These are phyloP conservation scores for Hirtodrosophila trivittata DNA, from an alignment of 2,888 invertebrate species.

Conservation along the genomic window DNA sequence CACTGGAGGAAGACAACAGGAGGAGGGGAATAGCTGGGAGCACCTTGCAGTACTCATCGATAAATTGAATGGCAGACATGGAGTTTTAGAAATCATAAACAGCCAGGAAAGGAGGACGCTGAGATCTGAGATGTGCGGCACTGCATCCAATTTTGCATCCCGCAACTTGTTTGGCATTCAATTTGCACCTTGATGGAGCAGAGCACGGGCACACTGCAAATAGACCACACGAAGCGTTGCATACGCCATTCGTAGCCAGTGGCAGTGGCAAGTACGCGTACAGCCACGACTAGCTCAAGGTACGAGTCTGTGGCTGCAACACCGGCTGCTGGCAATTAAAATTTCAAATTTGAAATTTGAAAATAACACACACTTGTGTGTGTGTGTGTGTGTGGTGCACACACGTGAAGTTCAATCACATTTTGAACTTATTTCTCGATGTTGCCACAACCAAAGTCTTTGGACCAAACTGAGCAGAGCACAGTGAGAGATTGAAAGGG, in stretches of 20 bases:
- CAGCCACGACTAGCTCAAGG: constrained; percentile 13
- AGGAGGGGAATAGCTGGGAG: constrained; percentile 34
- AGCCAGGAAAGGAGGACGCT: constrained; percentile 7
- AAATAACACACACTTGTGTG: too few relatives aligned
- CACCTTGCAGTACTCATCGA: constrained; percentile 52
- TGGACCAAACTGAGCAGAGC: constrained; percentile 5
- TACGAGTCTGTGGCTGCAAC: constrained; percentile 11
- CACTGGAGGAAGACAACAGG: too few relatives aligned
- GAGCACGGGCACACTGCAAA: constrained; percentile 26
- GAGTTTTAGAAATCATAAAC: constrained; percentile 58
- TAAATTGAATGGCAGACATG: constrained; percentile 37
- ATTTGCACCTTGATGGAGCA: constrained; percentile 46
- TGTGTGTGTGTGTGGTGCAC: constrained; percentile 12
- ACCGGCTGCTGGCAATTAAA: constrained; percentile 42
- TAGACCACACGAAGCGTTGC: constrained; percentile 24
- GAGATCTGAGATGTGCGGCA: not conserved
- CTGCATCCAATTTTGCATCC: not conserved
- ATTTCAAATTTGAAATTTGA: not conserved
- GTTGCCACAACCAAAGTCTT: not conserved
- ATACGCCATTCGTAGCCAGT: not conserved
- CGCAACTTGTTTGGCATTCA: constrained; percentile 47
- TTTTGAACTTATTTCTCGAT: constrained; percentile 61
- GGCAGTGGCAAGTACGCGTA: constrained; percentile 20
- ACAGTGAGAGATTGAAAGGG: not conserved
- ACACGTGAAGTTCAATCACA: constrained; percentile 73